Evolutionary conservation across 1,140 invertebrate species (phyloP).

Genomic region (Conus ventricosus): DNA sequence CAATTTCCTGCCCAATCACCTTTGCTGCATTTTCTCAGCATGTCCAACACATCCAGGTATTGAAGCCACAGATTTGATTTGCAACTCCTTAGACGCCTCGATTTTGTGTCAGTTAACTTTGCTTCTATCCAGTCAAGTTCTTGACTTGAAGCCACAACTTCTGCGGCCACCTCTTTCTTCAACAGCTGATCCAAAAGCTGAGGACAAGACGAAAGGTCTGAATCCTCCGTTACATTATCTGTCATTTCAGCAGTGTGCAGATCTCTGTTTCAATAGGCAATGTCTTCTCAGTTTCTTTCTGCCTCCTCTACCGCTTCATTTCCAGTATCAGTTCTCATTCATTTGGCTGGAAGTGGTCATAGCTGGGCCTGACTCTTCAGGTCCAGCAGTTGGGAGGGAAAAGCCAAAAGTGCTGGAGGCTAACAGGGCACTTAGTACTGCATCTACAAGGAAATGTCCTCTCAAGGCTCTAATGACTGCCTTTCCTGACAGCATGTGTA

Average conservation of each 20-base stretch:
- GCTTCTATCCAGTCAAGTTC: too few species aligned
- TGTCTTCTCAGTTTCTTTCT: not conserved
- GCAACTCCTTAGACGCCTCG: too few species aligned
- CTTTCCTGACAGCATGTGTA: not conserved
- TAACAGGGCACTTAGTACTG: not conserved
- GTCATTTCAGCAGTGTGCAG: not conserved
- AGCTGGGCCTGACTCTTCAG: not conserved
- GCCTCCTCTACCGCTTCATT: not conserved
- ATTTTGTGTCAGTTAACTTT: not conserved
- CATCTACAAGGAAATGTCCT: not conserved
- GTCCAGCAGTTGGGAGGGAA: not conserved
- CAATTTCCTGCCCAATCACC: constrained; percentile 54
- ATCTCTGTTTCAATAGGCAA: too few species aligned
- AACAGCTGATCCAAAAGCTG: not conserved
- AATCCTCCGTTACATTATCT: not conserved
- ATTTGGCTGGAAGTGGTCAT: not conserved
- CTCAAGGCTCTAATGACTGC: not conserved
- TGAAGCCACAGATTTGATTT: too few species aligned
- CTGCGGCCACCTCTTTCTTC: not conserved
- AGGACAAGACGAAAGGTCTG: not conserved
- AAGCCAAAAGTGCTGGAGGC: constrained; percentile 3
- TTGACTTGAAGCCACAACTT: too few species aligned
- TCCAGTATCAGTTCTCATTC: not conserved
- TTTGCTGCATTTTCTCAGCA: too few species aligned
- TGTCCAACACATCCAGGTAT: constrained; percentile 47